phyloP scores from a whole-genome alignment of 1,140 invertebrate species.

The Drosophila novamexicana region DNA sequence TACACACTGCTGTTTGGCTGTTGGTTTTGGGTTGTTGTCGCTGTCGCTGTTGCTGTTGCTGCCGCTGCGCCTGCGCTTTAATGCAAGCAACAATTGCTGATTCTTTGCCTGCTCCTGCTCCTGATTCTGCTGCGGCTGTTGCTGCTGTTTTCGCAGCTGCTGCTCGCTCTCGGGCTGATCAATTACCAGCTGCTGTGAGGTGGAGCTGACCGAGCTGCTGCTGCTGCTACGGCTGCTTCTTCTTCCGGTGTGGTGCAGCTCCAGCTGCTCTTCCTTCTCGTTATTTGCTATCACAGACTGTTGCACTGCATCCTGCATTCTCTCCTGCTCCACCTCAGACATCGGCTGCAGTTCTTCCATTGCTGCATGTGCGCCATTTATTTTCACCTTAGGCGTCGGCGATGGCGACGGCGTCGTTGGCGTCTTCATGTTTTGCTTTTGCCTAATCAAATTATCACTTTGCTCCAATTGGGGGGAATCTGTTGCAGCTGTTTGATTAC shows the following conservation, averaged over 20 bases:
- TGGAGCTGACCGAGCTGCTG: conserved; percentile 62
- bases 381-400: conserved; percentile 47
- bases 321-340: neutral
- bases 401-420: neutral
- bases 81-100: conserved; percentile 47
- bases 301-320: conserved; percentile 31
- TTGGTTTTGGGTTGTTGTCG: neutral
- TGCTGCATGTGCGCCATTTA: conserved; percentile 56
- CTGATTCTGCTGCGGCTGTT: conserved; percentile 13
- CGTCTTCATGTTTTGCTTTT: conserved; percentile 8
- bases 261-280: conserved; percentile 18
- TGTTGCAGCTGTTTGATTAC: neutral
- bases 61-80: conserved; percentile 45
- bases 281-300: conserved; percentile 67
- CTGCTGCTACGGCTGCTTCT: conserved; percentile 27
- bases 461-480: neutral
- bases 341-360: neutral
- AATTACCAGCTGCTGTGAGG: conserved; percentile 71
- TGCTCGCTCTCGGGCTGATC: conserved; percentile 72
- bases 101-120: conserved; percentile 32
- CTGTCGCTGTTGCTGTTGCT: conserved; percentile 20
- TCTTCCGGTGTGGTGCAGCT: neutral
- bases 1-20: neutral
- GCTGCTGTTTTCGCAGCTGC: conserved; percentile 36
- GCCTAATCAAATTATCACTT: conserved; percentile 12